These are phyloP conservation scores for Furnarius figulus DNA, from an alignment of 2,113 vertebrate species.

Conservation along the genomic window DNA sequence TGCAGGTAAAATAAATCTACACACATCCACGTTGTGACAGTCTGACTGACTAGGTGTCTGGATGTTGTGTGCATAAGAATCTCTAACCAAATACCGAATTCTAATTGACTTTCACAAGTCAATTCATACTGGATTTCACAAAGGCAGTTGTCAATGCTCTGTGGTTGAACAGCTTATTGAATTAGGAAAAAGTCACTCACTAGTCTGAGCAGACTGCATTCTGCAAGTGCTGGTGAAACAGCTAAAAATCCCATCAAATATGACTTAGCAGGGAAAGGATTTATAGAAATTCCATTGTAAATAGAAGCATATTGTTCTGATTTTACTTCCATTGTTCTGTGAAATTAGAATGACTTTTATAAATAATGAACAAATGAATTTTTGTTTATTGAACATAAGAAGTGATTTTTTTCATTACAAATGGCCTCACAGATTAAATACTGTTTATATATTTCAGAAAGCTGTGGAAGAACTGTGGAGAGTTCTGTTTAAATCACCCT, in stretches of 20 bases:
- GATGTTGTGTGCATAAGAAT: constrained; percentile 11
- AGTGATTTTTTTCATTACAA: neutral
- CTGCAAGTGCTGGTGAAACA: neutral
- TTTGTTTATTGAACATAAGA: neutral
- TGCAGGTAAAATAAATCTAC: neutral
- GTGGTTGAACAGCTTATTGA: constrained; percentile 53
- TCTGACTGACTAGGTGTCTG: neutral
- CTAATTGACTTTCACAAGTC: constrained; percentile 63
- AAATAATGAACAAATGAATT: neutral
- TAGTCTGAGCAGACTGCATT: constrained; percentile 19
- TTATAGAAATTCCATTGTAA: constrained; percentile 28
- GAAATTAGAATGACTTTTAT: neutral
- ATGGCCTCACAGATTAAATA: neutral
- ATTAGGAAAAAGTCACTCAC: constrained; percentile 30
- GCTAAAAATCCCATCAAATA: constrained; percentile 20
- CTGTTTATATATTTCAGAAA: neutral
- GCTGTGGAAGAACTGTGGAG: neutral
- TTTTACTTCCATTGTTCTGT: neutral
- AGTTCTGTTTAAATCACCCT: constrained; percentile 1
- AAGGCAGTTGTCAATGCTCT: constrained; percentile 42
- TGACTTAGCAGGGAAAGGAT: neutral
- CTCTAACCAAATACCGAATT: constrained; percentile 51
- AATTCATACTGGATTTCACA: constrained; percentile 63
- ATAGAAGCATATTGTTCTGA: neutral
- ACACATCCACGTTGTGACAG: neutral